These are phyloP conservation scores for Mythimna albipuncta DNA, from an alignment of 2,888 invertebrate species.

Conservation along the genomic window DNA sequence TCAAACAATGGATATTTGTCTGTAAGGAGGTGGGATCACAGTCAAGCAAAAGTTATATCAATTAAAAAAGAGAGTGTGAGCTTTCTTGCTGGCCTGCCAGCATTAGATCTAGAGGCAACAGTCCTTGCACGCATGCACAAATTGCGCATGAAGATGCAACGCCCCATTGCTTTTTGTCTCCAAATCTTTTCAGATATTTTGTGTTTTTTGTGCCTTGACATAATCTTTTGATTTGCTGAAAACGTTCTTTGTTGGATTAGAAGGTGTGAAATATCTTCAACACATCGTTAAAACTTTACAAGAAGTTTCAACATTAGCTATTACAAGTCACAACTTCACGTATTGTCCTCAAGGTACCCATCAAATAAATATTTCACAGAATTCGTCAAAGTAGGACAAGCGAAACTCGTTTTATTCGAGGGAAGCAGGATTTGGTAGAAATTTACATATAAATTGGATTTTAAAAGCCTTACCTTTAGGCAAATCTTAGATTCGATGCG, in stretches of 20 bases:
- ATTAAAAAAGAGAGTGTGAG: too few species aligned
- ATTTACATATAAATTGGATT: slow-evolving; percentile 58
- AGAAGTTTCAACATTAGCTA: slow-evolving; percentile 20
- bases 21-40: too few species aligned
- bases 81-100: too few species aligned
- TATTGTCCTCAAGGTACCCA: slow-evolving; percentile 39
- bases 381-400: slow-evolving; percentile 35
- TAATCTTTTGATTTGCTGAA: not conserved
- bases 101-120: too few species aligned
- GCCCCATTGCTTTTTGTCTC: not conserved
- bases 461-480: slow-evolving; percentile 43
- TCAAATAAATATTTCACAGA: slow-evolving; percentile 40
- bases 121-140: too few species aligned
- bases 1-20: too few species aligned
- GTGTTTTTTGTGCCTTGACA: not conserved
- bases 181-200: not conserved
- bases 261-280: slow-evolving; percentile 15
- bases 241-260: not conserved
- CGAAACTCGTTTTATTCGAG: slow-evolving; percentile 49
- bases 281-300: slow-evolving; percentile 14
- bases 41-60: too few species aligned
- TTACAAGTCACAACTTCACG: slow-evolving; percentile 21
- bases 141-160: too few species aligned
- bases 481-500: slow-evolving; percentile 56
- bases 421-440: slow-evolving; percentile 46